Evolutionary conservation across 2,888 invertebrate genomes (phyloP), one percentile per base, ranked within the genome.

Genomic region (Drosophila villosipedis): DNA sequence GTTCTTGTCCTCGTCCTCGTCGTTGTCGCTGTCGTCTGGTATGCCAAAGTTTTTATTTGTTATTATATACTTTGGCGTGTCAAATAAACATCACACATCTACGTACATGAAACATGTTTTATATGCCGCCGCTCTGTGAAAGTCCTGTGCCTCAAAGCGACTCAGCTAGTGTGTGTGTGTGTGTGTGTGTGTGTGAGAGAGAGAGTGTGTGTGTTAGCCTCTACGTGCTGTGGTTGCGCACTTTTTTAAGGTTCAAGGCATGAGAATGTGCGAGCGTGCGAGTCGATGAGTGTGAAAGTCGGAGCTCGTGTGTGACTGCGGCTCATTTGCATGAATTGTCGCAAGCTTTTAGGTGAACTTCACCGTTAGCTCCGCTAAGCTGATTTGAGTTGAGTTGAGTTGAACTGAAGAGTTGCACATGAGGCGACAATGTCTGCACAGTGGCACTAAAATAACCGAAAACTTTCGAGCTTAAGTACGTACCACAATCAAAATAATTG

Each of bases 61-160:
- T 89, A 86, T 89, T 89, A 89, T 90, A 89, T 90, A 90, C 89
- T 90, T 86, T 86, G 89, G 91, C 86, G 91, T 86, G 86, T 86
- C 86, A 86, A 90, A 90, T 90, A 90, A 90, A 90, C 91, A 86
- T 86, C 91, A 90, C 91, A 90, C 90, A 86, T 86, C 86, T 80
- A 85, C 76, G 86, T 88, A 88, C 80, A 88, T 85, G 85, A 88
- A 85, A 88, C 85, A 90, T 85, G 90, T 80, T 90, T 85, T 90
- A 85, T 85, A 88, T 78, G 75, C 73, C 58, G 64, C 49, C 68
- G 65, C 64, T 69, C 66, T 70, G 55, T 70, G 73, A 61, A 39
- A 64, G 62, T 54, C n/a, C 63, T 55, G 19, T 62, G 57, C 65
- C 25, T 19, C 19, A 6, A 7, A 19, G 22, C 25, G 19, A 25